Percentiles rank a stretch among this genome's conserved stretches.
Evolutionary conservation across 2,797 vertebrate species (phyloP).

Genomic region (Coregonus ussuriensis): DNA sequence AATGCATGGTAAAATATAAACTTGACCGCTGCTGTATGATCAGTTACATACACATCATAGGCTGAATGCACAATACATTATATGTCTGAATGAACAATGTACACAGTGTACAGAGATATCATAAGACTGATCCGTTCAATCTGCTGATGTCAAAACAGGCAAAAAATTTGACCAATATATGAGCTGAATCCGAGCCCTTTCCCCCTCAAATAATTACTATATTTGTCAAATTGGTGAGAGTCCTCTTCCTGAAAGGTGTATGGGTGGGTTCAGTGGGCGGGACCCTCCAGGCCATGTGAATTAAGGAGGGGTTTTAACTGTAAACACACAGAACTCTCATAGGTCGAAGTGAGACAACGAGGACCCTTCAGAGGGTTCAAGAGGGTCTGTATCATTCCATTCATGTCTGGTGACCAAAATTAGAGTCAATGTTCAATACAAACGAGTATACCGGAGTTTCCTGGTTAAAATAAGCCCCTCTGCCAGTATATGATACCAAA

Average conservation of each 20-base stretch:
- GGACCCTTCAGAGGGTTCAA: conserved; percentile 43
- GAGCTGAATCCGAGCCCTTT: conserved; percentile 23
- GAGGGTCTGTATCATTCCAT: conserved; percentile 48
- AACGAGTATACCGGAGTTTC: neutral
- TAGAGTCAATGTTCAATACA: conserved; percentile 7
- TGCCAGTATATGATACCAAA: neutral
- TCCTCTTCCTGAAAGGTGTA: conserved; percentile 30
- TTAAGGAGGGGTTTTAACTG: conserved; percentile 56
- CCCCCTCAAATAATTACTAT: conserved; percentile 19
- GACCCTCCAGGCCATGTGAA: conserved; percentile 46
- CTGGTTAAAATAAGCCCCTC: neutral
- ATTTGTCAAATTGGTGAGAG: conserved; percentile 19
- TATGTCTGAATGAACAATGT: neutral
- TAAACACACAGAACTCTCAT: conserved; percentile 42
- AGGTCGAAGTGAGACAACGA: conserved; percentile 31
- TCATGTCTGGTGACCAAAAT: conserved; percentile 43
- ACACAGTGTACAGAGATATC: neutral
- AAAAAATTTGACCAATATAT: neutral
- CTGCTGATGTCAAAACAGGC: conserved; percentile 22
- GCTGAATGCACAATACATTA: conserved; percentile 31
- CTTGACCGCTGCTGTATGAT: conserved; percentile 18
- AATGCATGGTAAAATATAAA: conserved; percentile 16
- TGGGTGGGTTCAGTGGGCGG: conserved; percentile 38
- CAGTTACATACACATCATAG: conserved; percentile 37
- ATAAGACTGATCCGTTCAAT: neutral